These are phyloP conservation scores for Mesocentrotus franciscanus DNA, from an alignment of 53 echinoderm and acorn worm species.

Conservation along the genomic window DNA sequence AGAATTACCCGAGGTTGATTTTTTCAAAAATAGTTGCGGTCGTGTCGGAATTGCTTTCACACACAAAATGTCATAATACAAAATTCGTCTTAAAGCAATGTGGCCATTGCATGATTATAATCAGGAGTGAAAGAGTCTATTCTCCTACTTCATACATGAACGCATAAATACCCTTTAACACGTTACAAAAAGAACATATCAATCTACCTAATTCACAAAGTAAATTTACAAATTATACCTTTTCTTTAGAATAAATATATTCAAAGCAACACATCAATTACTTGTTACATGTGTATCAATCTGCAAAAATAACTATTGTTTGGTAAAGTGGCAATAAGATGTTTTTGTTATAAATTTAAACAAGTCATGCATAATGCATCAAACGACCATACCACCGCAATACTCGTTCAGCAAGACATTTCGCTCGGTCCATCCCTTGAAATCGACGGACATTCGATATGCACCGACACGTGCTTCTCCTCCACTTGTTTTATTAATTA, in stretches of 20 bases:
- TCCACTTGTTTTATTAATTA: neutral
- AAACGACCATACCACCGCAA: slow-evolving; percentile 10
- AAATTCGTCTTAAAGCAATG: neutral
- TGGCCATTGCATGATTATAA: neutral
- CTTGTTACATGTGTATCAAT: no score
- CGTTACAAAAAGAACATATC: no score
- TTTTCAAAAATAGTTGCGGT: no score
- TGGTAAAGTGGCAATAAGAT: neutral
- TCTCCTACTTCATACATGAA: no score
- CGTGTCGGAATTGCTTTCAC: fast-evolving
- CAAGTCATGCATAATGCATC: no score
- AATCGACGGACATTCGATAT: slow-evolving; percentile 4
- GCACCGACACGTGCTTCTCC: slow-evolving; percentile 48
- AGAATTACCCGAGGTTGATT: no score
- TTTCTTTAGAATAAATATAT: no score
- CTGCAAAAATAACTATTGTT: neutral
- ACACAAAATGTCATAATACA: neutral
- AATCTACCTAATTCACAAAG: no score
- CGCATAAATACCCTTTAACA: no score
- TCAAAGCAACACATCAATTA: no score
- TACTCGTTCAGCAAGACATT: slow-evolving; percentile 49
- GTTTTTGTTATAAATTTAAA: neutral
- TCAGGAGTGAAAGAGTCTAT: no score
- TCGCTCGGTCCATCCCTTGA: slow-evolving; percentile 33
- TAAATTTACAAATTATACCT: no score